Evolutionary conservation across 2,797 vertebrate species (phyloP).

Genomic region (Semaprochilodus insignis): DNA sequence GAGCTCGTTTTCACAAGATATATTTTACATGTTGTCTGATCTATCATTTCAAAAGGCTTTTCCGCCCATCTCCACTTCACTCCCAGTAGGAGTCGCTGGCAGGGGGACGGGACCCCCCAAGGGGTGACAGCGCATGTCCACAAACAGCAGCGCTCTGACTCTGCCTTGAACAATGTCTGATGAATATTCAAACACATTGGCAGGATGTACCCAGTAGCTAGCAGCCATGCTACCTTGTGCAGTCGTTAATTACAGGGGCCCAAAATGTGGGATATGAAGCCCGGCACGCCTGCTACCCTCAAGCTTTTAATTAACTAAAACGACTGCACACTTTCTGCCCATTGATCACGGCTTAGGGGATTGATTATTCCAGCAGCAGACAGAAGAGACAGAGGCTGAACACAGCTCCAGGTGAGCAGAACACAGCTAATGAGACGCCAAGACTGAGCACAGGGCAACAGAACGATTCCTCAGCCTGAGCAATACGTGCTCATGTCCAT

Average conservation of each 20-base stretch:
- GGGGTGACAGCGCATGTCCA: constrained; percentile 66
- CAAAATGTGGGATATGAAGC: constrained; percentile 74
- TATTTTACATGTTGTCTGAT: constrained; percentile 16
- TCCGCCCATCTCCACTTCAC: constrained; percentile 53
- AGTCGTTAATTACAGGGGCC: constrained; percentile 76
- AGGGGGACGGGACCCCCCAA: constrained; percentile 64
- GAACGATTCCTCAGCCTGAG: constrained; percentile 30
- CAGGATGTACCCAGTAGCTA: constrained; percentile 74
- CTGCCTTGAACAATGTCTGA: constrained; percentile 75
- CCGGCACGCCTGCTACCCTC: constrained; percentile 73
- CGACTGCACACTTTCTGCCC: constrained; percentile 74
- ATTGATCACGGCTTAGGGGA: constrained; percentile 79
- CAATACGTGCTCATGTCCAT: background rate
- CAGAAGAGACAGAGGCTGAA: constrained; percentile 44
- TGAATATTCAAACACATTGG: constrained; percentile 78
- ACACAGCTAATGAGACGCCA: constrained; percentile 62
- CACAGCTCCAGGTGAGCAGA: constrained; percentile 66
- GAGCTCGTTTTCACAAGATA: constrained; percentile 15
- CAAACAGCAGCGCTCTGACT: constrained; percentile 68
- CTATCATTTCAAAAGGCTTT: constrained; percentile 35
- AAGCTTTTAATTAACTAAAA: constrained; percentile 85
- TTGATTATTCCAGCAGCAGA: constrained; percentile 71
- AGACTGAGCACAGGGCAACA: constrained; percentile 51
- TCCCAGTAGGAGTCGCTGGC: constrained; percentile 59
- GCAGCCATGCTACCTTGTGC: constrained; percentile 75